A percentile compares a stretch with the other conserved stretches of the same genome.
Conservation (phyloP, 2,888 invertebrate genomes). For the Acronicta aceris region DNA sequence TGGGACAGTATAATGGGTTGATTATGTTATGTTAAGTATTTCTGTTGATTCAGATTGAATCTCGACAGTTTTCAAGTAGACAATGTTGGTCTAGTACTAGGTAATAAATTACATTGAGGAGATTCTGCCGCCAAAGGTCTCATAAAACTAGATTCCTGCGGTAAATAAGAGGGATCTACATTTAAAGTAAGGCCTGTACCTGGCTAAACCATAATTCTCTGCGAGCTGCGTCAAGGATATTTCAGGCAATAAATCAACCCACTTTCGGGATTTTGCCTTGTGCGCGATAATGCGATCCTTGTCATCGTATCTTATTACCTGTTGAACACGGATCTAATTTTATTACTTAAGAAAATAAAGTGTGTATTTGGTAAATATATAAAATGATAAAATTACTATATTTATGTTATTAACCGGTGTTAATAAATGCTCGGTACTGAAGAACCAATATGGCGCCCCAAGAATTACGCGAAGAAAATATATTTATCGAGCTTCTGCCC, state of each 20-base stretch:
- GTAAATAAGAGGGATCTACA: constrained; percentile 29
- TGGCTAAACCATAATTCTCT: constrained; percentile 67
- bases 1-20: too few species aligned
- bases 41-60: constrained; percentile 23
- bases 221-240: constrained; percentile 71
- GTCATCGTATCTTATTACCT: constrained; percentile 80
- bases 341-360: constrained; percentile 64
- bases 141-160: constrained; percentile 31
- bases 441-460: too few species aligned
- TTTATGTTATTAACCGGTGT: too few species aligned
- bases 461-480: too few species aligned
- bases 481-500: too few species aligned
- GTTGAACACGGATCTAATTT: constrained; percentile 74
- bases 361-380: constrained; percentile 30
- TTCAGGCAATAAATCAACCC: constrained; percentile 76
- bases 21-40: too few species aligned
- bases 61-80: constrained; percentile 28
- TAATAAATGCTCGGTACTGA: too few species aligned
- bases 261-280: constrained; percentile 74
- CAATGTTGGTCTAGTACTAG: constrained; percentile 17
- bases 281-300: constrained; percentile 77
- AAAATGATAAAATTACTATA: too few species aligned
- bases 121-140: constrained; percentile 25
- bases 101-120: constrained; percentile 39
- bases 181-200: constrained; percentile 48